Percentiles rank a stretch among this genome's conserved stretches.
Conservation (phyloP, 2,797 vertebrate species). For the Sitta carolinensis region DNA sequence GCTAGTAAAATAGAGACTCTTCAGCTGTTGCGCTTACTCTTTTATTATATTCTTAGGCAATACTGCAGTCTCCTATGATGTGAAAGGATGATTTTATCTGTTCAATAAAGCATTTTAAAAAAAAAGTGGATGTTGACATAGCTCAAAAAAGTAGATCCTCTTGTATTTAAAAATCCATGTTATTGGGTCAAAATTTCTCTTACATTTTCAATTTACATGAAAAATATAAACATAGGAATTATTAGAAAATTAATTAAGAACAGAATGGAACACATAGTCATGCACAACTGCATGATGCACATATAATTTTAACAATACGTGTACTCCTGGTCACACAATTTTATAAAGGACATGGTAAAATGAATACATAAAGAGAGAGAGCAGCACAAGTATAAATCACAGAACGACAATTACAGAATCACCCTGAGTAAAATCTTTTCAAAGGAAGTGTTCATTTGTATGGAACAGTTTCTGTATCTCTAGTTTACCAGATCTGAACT, state of each 20-base stretch:
- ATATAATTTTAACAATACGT: neutral
- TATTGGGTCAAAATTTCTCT: neutral
- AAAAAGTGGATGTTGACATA: neutral
- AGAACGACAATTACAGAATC: neutral
- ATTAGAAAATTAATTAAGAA: neutral
- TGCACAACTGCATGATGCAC: neutral
- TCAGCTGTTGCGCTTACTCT: neutral
- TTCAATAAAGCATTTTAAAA: neutral
- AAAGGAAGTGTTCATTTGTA: neutral
- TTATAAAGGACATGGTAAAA: neutral
- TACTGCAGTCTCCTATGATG: neutral
- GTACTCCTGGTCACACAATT: neutral
- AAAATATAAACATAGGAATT: neutral
- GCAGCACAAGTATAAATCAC: neutral
- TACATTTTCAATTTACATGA: neutral
- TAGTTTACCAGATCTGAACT: neutral
- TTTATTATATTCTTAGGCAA: neutral
- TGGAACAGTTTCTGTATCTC: neutral
- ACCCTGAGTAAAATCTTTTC: neutral
- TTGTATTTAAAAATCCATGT: neutral
- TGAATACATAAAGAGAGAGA: neutral
- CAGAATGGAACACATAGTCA: neutral
- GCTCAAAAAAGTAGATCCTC: neutral
- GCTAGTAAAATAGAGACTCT: neutral
- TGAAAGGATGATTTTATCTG: neutral